Conservation (phyloP, 2,888 invertebrate species). For the Polyommatus iphigenia region DNA sequence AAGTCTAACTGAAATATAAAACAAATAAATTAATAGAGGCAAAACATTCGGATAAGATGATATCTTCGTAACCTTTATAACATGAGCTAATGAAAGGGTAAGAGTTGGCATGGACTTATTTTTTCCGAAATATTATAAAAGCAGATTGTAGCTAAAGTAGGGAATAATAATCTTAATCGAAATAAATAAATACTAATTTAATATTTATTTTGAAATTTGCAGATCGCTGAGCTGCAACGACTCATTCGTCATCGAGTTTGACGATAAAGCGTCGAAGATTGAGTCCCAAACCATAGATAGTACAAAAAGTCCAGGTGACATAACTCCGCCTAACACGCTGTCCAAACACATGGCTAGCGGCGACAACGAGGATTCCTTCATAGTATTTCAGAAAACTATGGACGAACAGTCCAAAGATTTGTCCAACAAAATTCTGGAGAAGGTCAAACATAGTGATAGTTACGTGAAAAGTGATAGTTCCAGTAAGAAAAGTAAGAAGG, state of each 20-base stretch:
- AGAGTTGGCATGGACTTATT: no score
- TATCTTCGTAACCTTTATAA: no score
- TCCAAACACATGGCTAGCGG: conserved; percentile 46
- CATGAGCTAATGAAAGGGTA: no score
- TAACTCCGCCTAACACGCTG: conserved; percentile 44
- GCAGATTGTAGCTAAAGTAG: no score
- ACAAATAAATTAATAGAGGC: no score
- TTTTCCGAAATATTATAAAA: no score
- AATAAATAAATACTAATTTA: background rate
- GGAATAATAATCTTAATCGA: no score
- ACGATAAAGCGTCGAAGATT: conserved; percentile 55
- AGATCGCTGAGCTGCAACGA: conserved; percentile 74
- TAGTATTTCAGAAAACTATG: conserved; percentile 59
- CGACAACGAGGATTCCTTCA: conserved; percentile 62
- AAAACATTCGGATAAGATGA: no score
- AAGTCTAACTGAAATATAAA: no score
- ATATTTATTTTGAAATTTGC: conserved; percentile 31
- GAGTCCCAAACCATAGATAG: conserved; percentile 44
- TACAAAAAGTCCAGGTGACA: conserved; percentile 38
- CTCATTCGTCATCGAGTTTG: conserved; percentile 71
- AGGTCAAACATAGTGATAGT: conserved; percentile 58
- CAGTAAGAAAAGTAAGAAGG: conserved; percentile 47
- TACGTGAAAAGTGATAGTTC: conserved; percentile 53
- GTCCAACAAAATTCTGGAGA: conserved; percentile 59
- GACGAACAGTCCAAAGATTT: conserved; percentile 43